Evolutionary conservation across 2,797 vertebrate species (phyloP), one percentile per base, ranked within the genome.

Genomic region (Phoxinus dragarum): DNA sequence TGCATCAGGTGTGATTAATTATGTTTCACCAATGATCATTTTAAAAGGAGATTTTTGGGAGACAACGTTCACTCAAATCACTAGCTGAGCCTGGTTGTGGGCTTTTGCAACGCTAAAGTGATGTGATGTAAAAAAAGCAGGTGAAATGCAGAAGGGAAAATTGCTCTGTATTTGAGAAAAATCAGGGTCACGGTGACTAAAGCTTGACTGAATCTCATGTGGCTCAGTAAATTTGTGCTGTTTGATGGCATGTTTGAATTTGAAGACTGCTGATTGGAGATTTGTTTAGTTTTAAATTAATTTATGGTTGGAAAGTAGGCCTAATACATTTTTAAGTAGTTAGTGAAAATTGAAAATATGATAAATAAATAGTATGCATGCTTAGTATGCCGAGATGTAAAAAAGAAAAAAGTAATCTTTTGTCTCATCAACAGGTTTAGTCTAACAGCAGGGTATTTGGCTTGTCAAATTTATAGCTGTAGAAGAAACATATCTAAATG

Each of bases 401-500:
- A 38, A 40, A n/a, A 4, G 10, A 44, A 44, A 44, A 44, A 44
- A 44, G 42, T 3, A 4, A 11, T 56, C 19, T 56, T 76, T 56
- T 76, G 19, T 76, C 31, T 74, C 47, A 36, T 75, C 31, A 59
- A 42, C 52, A 17, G 52, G 36, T 59, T 59, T 59, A 27, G 23
- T 59, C 36, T 59, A 21, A 78, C 38, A 42, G 38, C 52, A 8
- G 9, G 76, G 76, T 31, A 19, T 78, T 19, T 78, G 52, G 52
- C 74, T 59, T 77, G 56, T 78, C 56, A 64, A 40, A 79, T 61
- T 3, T 61, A 77, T 27, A 10, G 23, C 23, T 77, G 54, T 31
- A 52, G 16, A 17, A 77, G 36, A 78, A 27, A 61, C 16, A 11
- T 3, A 21, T 40, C 36, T 77, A 79, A 64, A 66, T 44, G 56